phyloP scores from a whole-genome alignment of 2,113 vertebrate genomes.

The Barnardius zonarius region DNA sequence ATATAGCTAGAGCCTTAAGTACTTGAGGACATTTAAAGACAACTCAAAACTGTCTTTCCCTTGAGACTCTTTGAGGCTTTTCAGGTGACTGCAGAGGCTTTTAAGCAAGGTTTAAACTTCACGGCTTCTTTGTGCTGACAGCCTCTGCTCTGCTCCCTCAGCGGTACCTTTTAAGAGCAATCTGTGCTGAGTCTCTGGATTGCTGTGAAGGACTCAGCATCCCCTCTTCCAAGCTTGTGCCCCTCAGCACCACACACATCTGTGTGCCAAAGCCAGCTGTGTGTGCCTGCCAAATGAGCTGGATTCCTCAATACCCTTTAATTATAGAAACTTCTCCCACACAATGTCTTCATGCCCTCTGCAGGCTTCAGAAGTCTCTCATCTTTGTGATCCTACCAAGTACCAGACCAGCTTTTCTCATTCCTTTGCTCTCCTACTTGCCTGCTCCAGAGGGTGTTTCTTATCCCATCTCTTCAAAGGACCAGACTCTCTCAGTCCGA shows the following conservation, averaged over 20 bases:
- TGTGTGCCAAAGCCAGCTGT: background rate
- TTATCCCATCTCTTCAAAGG: background rate
- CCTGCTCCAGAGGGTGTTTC: background rate
- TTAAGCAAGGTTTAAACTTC: background rate
- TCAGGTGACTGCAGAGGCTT: background rate
- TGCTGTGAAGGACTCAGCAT: rapidly evolving
- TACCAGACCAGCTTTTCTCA: background rate
- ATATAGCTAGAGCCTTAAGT: background rate
- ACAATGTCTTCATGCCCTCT: background rate
- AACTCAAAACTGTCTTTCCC: background rate
- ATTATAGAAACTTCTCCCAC: background rate
- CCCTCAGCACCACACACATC: background rate
- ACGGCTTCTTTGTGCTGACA: background rate
- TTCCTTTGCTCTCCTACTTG: background rate
- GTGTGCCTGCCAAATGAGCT: rapidly evolving
- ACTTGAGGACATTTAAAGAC: background rate
- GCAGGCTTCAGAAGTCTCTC: background rate
- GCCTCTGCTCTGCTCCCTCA: background rate
- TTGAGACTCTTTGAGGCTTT: background rate
- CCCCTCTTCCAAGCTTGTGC: rapidly evolving
- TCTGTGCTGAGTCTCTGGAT: background rate
- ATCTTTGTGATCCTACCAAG: background rate
- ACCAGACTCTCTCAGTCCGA: background rate
- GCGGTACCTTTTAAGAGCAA: background rate
- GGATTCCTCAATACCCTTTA: background rate